Evolutionary conservation across 2,888 invertebrate species (phyloP).

Genomic region (Trichogramma dendrolimi): DNA sequence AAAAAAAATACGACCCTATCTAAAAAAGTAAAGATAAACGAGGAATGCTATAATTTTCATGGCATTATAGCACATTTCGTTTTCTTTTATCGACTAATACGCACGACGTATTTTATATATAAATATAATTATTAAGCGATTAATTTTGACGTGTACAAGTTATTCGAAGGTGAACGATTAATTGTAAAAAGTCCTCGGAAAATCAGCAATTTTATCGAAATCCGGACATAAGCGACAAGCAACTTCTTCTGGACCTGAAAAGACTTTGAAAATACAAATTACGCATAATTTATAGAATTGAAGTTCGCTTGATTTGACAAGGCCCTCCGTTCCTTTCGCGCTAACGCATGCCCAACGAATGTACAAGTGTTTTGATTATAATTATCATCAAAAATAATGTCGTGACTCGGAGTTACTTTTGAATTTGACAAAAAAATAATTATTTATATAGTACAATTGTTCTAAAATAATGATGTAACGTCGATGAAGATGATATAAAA

Average conservation of each 20-base stretch:
- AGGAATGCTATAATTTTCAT: neutral
- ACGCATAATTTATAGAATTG: too few species aligned
- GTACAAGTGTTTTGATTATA: too few species aligned
- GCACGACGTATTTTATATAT: conserved; percentile 10
- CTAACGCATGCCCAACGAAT: too few species aligned
- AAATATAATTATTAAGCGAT: conserved; percentile 13
- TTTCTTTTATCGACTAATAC: conserved; percentile 19
- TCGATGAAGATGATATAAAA: conserved; percentile 4
- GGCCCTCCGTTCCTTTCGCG: too few species aligned
- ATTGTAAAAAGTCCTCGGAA: conserved; percentile 9
- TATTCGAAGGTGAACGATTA: conserved; percentile 12
- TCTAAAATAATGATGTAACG: conserved; percentile 16
- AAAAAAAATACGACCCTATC: conserved; percentile 22
- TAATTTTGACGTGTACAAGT: conserved; percentile 16
- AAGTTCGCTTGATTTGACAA: too few species aligned
- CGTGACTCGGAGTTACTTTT: too few species aligned
- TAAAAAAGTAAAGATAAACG: neutral
- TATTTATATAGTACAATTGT: conserved; percentile 15
- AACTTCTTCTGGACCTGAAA: too few species aligned
- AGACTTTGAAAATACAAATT: too few species aligned
- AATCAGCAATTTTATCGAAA: too few species aligned
- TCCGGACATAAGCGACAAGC: too few species aligned
- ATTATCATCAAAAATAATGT: too few species aligned
- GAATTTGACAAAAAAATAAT: conserved; percentile 3
- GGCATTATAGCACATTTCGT: conserved; percentile 14